Conservation (phyloP, 2,113 vertebrate genomes). For the Anguilla rostrata region DNA sequence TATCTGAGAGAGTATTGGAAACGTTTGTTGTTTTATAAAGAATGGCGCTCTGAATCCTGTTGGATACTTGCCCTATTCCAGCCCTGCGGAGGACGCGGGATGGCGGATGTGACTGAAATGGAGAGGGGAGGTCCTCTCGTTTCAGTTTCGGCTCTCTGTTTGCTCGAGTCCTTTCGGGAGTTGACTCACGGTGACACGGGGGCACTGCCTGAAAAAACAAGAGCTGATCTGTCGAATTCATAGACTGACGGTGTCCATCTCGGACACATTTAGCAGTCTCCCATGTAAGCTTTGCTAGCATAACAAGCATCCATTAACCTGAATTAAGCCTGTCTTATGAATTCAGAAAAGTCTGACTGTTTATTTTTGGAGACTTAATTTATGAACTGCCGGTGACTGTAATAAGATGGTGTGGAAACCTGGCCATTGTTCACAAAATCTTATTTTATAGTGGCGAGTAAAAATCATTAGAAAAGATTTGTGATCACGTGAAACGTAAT, state of each 20-base stretch:
- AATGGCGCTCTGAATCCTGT: not conserved
- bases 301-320: conserved; percentile 73
- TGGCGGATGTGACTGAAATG: not conserved
- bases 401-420: conserved; percentile 39
- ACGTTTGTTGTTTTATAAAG: not conserved
- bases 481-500: conserved; percentile 33
- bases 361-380: conserved; percentile 50
- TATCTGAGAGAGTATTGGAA: conserved; percentile 15
- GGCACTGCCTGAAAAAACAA: conserved; percentile 71
- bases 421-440: conserved; percentile 64
- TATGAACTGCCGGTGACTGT: conserved; percentile 43
- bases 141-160: conserved; percentile 50
- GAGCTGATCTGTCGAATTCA: conserved; percentile 69
- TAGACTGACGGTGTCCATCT: conserved; percentile 73
- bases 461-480: conserved; percentile 34
- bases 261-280: conserved; percentile 72
- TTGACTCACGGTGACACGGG: conserved; percentile 66
- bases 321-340: conserved; percentile 72
- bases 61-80: conserved; percentile 5
- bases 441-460: conserved; percentile 53
- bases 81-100: conserved; percentile 5
- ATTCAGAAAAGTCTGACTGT: conserved; percentile 41
- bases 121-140: conserved; percentile 24
- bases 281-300: conserved; percentile 72
- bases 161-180: conserved; percentile 70